Conservation (phyloP, 2,888 invertebrate genomes). For the Epinotia nisella region DNA sequence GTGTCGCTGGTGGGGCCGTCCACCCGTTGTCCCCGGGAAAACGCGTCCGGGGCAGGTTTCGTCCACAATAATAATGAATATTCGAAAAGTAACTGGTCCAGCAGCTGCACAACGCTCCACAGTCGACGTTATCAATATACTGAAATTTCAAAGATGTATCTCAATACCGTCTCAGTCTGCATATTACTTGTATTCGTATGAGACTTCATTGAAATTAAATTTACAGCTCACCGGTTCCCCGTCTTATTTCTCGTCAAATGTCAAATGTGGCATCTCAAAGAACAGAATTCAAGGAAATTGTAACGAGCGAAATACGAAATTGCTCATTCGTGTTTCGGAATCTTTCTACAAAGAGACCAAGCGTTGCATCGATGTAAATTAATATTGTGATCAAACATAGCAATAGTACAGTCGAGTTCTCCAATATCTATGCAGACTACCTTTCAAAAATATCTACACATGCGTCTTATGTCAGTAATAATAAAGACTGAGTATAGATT, state of each 20-base stretch:
- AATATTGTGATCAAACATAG: not conserved
- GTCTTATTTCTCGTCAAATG: conserved; percentile 38
- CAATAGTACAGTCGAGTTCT: too few species aligned
- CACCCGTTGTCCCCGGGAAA: too few species aligned
- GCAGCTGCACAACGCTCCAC: not conserved
- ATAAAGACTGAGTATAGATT: too few species aligned
- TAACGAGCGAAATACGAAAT: conserved; percentile 8
- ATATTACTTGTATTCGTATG: not conserved
- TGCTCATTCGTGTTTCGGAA: conserved; percentile 4
- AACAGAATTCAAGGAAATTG: conserved; percentile 26
- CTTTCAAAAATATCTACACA: too few species aligned
- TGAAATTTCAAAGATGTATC: not conserved
- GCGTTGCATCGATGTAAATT: not conserved
- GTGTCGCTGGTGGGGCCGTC: too few species aligned
- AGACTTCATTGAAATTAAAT: conserved; percentile 38
- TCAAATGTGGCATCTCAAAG: conserved; percentile 31
- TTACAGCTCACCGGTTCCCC: conserved; percentile 36
- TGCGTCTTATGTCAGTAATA: too few species aligned
- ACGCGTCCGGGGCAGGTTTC: too few species aligned
- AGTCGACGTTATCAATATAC: not conserved
- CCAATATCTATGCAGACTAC: too few species aligned
- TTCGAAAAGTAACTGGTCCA: too few species aligned
- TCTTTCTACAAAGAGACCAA: not conserved
- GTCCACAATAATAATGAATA: too few species aligned
- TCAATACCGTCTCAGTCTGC: not conserved